phyloP scores from a whole-genome alignment of 2,113 vertebrate genomes.

The Natator depressus region DNA sequence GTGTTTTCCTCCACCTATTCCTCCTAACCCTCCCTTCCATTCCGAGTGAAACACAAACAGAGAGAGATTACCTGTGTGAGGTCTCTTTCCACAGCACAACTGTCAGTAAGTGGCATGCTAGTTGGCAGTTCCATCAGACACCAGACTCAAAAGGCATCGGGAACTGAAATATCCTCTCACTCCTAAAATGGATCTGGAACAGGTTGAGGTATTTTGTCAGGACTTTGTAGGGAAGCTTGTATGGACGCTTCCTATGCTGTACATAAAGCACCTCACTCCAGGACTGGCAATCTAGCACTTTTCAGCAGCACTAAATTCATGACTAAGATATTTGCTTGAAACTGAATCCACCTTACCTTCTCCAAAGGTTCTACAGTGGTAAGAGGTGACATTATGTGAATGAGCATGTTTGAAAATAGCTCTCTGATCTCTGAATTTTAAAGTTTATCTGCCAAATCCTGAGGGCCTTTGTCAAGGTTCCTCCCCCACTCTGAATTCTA shows the following conservation, averaged over 20 bases:
- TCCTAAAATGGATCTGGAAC: background rate
- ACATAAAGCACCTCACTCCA: background rate
- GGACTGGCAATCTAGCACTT: background rate
- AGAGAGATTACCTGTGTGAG: background rate
- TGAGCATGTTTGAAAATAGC: background rate
- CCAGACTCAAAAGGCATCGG: background rate
- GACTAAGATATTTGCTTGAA: background rate
- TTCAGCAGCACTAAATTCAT: rapidly evolving
- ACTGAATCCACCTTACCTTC: background rate
- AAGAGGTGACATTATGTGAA: background rate
- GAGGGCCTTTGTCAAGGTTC: no score
- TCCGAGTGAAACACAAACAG: background rate
- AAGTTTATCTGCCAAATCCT: background rate
- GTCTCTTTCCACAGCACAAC: rapidly evolving
- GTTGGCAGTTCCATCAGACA: background rate
- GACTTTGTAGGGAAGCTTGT: background rate
- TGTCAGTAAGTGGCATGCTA: rapidly evolving
- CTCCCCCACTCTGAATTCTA: no score
- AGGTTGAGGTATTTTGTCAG: background rate
- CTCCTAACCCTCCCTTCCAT: background rate
- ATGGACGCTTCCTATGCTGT: rapidly evolving
- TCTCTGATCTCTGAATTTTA: background rate
- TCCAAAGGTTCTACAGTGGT: background rate
- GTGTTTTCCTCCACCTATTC: background rate
- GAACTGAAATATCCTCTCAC: background rate